Evolutionary conservation across 2,797 vertebrate genomes (phyloP), one percentile per base, ranked within the genome.

Genomic region (Anguilla pacifica): DNA sequence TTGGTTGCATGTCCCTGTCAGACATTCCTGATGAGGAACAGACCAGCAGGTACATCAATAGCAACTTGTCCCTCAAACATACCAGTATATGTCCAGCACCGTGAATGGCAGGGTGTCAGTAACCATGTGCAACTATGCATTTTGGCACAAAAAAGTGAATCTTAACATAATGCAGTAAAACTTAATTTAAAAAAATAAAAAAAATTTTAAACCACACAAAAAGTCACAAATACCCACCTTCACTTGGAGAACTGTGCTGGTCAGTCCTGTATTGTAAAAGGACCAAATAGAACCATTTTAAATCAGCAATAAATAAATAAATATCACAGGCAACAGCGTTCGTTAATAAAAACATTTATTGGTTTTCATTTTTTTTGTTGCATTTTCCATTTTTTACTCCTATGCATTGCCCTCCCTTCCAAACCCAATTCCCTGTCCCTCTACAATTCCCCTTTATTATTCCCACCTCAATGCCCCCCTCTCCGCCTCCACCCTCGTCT

Each of bases 311-410:
- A 82, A 49, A 49, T 83, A 91, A n/a, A 49, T 83, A 91, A n/a
- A 92, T 13, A 87, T 1, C 0, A 92, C 51, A 89, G 86, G 89
- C 31, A 87, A 61, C 86, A 86, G 0, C 39, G 90, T 93, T 96
- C 95, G 93, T 94, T 96, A 95, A 95, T 97, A 98, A 98, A 99
- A 98, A 97, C 97, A 95, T 98, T 98, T 98, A 98, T 97, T 95
- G 93, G 96, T 96, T 96, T 95, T 94, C 93, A 90, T 82, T 93
- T 83, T 57, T 25, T 94, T 91, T 87, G 84, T 95, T 90, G 91
- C 55, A 88, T 95, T 95, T 94, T 94, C 92, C 90, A 90, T 92
- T 91, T 92, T 94, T 90, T 91, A 92, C 89, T 87, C 53, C 89
- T 88, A 88, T 91, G 87, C 90, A 91, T 92, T 89, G 89, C 87